phyloP scores from a whole-genome alignment of 2,113 vertebrate species.

The Phylloscopus trochiloides region DNA sequence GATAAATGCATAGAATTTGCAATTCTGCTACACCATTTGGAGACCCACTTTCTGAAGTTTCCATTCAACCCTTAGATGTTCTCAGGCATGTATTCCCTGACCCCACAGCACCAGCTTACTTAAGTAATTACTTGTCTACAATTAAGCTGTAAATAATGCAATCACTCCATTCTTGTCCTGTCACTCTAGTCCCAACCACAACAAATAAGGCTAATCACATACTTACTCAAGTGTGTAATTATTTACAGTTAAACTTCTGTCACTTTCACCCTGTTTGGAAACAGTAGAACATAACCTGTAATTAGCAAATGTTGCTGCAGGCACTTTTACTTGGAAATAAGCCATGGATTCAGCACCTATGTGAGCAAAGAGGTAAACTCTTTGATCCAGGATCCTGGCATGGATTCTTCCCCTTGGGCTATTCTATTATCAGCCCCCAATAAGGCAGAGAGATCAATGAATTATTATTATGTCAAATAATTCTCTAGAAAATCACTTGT shows the following conservation, averaged over 20 bases:
- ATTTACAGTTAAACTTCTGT: slow-evolving; percentile 85
- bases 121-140: slow-evolving; percentile 81
- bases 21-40: not conserved
- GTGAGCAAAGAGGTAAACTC: slow-evolving; percentile 43
- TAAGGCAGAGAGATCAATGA: slow-evolving; percentile 70
- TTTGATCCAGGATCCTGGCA: slow-evolving; percentile 74
- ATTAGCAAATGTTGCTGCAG: slow-evolving; percentile 80
- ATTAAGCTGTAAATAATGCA: slow-evolving; percentile 85
- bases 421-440: slow-evolving; percentile 50
- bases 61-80: slow-evolving; percentile 49
- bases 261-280: slow-evolving; percentile 85
- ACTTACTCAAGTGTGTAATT: slow-evolving; percentile 84
- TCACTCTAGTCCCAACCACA: slow-evolving; percentile 77
- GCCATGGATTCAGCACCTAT: slow-evolving; percentile 78
- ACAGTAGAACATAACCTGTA: slow-evolving; percentile 83
- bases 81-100: slow-evolving; percentile 63
- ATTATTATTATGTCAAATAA: slow-evolving; percentile 61
- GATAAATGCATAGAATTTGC: slow-evolving; percentile 31
- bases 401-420: slow-evolving; percentile 59
- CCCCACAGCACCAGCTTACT: slow-evolving; percentile 64
- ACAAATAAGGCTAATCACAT: slow-evolving; percentile 84
- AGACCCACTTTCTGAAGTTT: slow-evolving; percentile 44
- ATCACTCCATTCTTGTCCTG: slow-evolving; percentile 81
- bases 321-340: slow-evolving; percentile 73
- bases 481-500: slow-evolving; percentile 40